Evolutionary conservation across 2,113 vertebrate species (phyloP), one percentile per base, ranked within the genome.

Genomic region (Carollia perspicillata): DNA sequence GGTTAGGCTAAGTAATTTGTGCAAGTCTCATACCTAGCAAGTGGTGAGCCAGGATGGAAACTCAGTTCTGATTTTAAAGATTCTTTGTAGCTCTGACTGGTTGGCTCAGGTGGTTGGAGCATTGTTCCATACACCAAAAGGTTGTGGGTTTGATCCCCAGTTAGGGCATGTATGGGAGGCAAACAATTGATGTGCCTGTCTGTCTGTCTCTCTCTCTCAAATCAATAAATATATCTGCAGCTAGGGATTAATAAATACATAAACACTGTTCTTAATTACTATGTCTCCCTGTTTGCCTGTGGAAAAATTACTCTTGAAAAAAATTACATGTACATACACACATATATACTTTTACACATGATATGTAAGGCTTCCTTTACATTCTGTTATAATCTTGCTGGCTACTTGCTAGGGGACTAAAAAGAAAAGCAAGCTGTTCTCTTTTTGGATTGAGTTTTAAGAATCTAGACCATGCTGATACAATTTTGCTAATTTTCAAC

Each of bases 401-500:
- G 6, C n/a, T 44, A 66, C 75, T 66, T 75, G 5, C 26, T 58
- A 72, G 71, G 33, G 49, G 28, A 33, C 55, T 37, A 42, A 51
- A 58, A 28, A 37, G 18, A 49, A 71, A 71, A 37, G 8, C 10
- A 53, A 68, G 17, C 37, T 79, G 10, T 84, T 60, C 58, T 30
- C 12, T 84, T 65, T 35, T 58, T 85, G 23, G 5, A 33, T 1
- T 33, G 1, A 78, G 66, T 60, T 91, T 93, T 68, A 78, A 77
- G 5, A 96, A 85, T 44, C 9, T 95, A 77, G 28, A 72, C 55
- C 13, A 3, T 47, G 23, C 16, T 91, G 37, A 17, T 51, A 91
- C 33, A 14, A 60, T 97, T 94, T 93, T 92, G 35, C 33, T 96
- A 37, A 79, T 92, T 37, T 92, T 74, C 1, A 9, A 53, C 4